Evolutionary conservation across 1,140 invertebrate species (phyloP).

Genomic region (Atta texana): DNA sequence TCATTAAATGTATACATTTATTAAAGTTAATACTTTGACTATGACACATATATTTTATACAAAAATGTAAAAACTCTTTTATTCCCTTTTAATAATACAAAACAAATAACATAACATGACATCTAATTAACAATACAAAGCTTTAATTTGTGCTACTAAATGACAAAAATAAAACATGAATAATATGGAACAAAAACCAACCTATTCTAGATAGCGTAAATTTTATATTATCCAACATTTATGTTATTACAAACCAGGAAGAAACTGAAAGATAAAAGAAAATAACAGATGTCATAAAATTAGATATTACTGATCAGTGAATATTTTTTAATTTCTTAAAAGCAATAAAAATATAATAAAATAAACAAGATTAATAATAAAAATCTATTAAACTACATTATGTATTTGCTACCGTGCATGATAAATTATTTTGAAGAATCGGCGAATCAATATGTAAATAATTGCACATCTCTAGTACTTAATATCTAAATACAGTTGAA

Average conservation of each 20-base stretch:
- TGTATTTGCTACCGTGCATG: conserved; percentile 50
- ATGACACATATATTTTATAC: neutral
- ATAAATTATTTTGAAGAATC: conserved; percentile 30
- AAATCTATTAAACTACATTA: neutral
- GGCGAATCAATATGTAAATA: conserved; percentile 32
- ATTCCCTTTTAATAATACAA: conserved; percentile 52
- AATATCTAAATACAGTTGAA: conserved; percentile 38
- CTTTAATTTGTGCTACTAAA: conserved; percentile 53
- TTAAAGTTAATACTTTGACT: no score
- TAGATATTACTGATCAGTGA: conserved; percentile 32
- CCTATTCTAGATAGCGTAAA: conserved; percentile 76
- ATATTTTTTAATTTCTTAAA: conserved; percentile 19
- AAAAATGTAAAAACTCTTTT: conserved; percentile 64
- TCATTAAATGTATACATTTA: no score
- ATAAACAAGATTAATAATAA: conserved; percentile 30
- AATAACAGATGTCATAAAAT: conserved; percentile 59
- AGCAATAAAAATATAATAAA: conserved; percentile 13
- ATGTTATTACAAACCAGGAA: conserved; percentile 76
- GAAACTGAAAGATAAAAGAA: conserved; percentile 79
- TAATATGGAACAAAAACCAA: conserved; percentile 74
- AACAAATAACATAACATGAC: conserved; percentile 40
- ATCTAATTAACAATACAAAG: conserved; percentile 61
- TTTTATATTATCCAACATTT: conserved; percentile 75
- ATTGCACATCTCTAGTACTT: conserved; percentile 41
- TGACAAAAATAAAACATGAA: conserved; percentile 59